Percentiles rank a stretch among this genome's conserved stretches.
Evolutionary conservation across 2,888 invertebrate species (phyloP).

Genomic region (Drosophila ustulata): DNA sequence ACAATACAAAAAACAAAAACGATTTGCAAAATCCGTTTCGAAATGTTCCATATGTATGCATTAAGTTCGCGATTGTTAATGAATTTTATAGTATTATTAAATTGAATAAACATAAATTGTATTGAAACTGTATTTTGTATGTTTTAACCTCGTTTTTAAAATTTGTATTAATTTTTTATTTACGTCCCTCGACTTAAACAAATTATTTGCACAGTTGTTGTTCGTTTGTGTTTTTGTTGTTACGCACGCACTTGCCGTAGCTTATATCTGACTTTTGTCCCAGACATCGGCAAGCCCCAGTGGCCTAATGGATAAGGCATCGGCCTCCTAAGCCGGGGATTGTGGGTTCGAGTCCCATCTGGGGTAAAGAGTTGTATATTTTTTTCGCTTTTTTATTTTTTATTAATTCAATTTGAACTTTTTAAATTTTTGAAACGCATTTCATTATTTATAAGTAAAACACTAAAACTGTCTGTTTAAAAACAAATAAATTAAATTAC

Average conservation of each 20-base stretch:
- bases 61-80: slow-evolving; percentile 26
- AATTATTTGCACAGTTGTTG: slow-evolving; percentile 37
- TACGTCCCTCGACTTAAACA: too few species aligned
- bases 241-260: neutral
- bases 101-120: neutral
- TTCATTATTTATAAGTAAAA: neutral
- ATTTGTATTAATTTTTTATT: too few species aligned
- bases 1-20: neutral
- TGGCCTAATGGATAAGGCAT: slow-evolving; percentile 74
- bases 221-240: slow-evolving; percentile 8
- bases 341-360: slow-evolving; percentile 72
- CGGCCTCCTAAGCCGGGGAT: slow-evolving; percentile 73
- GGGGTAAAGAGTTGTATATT: slow-evolving; percentile 30
- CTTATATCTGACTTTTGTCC: slow-evolving; percentile 29
- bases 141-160: too few species aligned
- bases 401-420: too few species aligned
- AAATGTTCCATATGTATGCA: slow-evolving; percentile 14
- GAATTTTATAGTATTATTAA: slow-evolving; percentile 15
- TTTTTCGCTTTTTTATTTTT: neutral
- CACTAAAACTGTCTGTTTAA: neutral
- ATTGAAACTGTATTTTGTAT: neutral
- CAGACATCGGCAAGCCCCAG: slow-evolving; percentile 36
- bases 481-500: neutral
- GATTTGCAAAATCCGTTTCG: slow-evolving; percentile 23
- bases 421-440: neutral